phyloP scores from a whole-genome alignment of 2,113 vertebrate genomes.

The Carassius carassius region DNA sequence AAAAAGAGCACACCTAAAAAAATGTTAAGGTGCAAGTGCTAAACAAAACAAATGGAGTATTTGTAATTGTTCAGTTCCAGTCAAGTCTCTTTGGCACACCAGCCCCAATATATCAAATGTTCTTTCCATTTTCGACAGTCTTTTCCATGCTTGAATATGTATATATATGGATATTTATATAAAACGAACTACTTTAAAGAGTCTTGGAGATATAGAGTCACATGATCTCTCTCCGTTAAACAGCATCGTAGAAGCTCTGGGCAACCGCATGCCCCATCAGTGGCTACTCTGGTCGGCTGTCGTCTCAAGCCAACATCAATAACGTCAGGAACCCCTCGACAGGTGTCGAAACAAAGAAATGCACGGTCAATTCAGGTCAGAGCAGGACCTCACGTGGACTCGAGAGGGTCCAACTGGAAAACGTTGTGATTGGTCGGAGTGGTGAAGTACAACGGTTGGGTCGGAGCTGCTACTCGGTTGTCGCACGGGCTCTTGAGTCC shows the following conservation, averaged over 20 bases:
- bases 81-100: conserved; percentile 71
- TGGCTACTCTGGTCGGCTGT: conserved; percentile 68
- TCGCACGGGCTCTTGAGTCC: conserved; percentile 97
- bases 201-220: conserved; percentile 61
- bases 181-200: conserved; percentile 55
- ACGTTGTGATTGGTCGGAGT: conserved; percentile 97
- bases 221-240: conserved; percentile 65
- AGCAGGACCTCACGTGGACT: conserved; percentile 88
- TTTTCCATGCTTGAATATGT: conserved; percentile 63
- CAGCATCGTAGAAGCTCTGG: conserved; percentile 71
- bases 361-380: conserved; percentile 46
- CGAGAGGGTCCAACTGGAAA: conserved; percentile 94
- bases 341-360: conserved; percentile 74
- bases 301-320: conserved; percentile 75
- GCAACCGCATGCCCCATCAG: conserved; percentile 69
- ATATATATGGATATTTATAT: conserved; percentile 23
- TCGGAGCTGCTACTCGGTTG: conserved; percentile 79
- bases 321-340: conserved; percentile 59
- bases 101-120: conserved; percentile 54
- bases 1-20: conserved; percentile 62
- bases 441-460: conserved; percentile 87
- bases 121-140: conserved; percentile 37
- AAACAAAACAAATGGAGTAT: conserved; percentile 55
- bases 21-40: conserved; percentile 67
- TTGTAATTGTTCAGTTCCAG: conserved; percentile 67